Conservation (phyloP, 2,888 invertebrate species). For the Artemia sp. region DNA sequence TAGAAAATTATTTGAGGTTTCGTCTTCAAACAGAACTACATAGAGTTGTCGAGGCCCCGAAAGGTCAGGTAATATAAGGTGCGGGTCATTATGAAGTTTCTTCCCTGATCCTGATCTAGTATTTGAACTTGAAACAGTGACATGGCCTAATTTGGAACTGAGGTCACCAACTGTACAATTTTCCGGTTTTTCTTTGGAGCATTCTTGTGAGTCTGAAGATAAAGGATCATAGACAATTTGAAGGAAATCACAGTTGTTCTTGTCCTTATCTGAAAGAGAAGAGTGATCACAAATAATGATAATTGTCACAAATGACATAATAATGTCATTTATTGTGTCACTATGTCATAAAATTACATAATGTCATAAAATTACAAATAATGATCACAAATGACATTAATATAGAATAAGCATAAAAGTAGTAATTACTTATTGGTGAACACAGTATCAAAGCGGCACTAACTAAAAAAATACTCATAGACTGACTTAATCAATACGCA, state of each 20-base stretch:
- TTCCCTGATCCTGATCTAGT: constrained; percentile 5
- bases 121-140: constrained; percentile 35
- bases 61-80: constrained; percentile 44
- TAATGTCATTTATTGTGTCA: no score
- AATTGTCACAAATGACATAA: neutral
- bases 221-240: constrained; percentile 70
- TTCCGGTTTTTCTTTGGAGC: constrained; percentile 28
- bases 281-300: constrained; percentile 16
- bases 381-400: neutral
- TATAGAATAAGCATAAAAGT: no score
- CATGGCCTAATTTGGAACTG: constrained; percentile 52
- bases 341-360: no score
- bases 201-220: constrained; percentile 39
- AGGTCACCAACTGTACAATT: constrained; percentile 47
- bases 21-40: constrained; percentile 59
- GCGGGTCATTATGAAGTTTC: constrained; percentile 38
- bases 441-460: no score
- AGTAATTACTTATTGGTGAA: no score
- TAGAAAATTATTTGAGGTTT: constrained; percentile 54
- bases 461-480: no score
- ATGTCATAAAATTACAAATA: no score
- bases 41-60: constrained; percentile 47
- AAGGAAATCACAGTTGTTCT: constrained; percentile 63
- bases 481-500: no score
- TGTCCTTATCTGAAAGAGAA: constrained; percentile 40